A percentile compares a stretch with the other conserved stretches of the same genome.
Evolutionary conservation across 2,113 vertebrate genomes (phyloP).

Genomic region (Azemiops feae): DNA sequence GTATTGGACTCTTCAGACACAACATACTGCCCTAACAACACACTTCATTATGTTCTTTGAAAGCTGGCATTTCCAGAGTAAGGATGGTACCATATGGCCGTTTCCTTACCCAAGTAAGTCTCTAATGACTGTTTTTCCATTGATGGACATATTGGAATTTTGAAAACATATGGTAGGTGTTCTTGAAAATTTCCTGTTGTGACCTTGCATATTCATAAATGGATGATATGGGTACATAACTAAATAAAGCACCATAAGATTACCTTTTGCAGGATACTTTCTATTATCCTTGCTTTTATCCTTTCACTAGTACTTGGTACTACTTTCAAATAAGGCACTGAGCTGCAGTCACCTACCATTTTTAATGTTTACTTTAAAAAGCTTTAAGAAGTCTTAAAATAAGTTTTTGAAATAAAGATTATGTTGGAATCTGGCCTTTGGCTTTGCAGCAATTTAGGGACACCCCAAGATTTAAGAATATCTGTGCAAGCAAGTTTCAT

Average conservation of each 20-base stretch:
- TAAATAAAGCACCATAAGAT: not conserved
- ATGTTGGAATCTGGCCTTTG: not conserved
- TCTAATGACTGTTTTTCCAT: not conserved
- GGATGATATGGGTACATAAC: not conserved
- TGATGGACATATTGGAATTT: not conserved
- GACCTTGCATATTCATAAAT: not conserved
- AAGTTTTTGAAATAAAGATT: not conserved
- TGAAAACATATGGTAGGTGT: not conserved
- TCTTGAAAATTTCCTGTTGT: not conserved
- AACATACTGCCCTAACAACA: not conserved
- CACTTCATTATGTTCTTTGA: not conserved
- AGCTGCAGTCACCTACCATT: not conserved
- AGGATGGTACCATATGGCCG: not conserved
- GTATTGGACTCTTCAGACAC: not conserved
- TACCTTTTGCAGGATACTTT: not conserved
- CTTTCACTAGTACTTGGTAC: not conserved
- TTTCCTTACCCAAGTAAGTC: not conserved
- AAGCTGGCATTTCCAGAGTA: not conserved
- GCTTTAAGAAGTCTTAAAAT: not conserved
- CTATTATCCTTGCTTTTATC: not conserved
- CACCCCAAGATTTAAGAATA: not conserved
- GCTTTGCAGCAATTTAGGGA: not conserved
- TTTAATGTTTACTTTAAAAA: not conserved
- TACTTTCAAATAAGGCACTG: not conserved
- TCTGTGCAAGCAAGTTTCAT: not conserved